phyloP scores from a whole-genome alignment of 92 coral and sea anemone genomes.

The Paragorgia papillata region DNA sequence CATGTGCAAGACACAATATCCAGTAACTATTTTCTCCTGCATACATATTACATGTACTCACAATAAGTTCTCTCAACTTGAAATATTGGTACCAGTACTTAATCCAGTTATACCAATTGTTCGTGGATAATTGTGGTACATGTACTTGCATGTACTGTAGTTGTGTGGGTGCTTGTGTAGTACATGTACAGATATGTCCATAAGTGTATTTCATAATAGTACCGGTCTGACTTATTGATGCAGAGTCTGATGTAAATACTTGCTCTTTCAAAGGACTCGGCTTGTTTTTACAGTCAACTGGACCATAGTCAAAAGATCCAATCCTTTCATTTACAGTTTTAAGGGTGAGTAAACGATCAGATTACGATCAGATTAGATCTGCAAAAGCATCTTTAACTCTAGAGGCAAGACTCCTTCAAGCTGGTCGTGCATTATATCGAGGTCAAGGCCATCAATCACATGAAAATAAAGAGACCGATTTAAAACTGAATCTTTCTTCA shows the following conservation, averaged over 20 bases:
- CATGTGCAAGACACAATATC: no score
- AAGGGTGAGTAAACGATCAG: not conserved
- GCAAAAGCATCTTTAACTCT: slow-evolving; percentile 14
- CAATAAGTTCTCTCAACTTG: no score
- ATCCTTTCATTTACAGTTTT: slow-evolving; percentile 8
- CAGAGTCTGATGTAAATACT: not conserved
- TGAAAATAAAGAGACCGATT: slow-evolving; percentile 4
- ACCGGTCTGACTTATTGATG: slow-evolving; percentile 23
- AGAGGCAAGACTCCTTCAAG: slow-evolving; percentile 1
- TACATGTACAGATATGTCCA: not conserved
- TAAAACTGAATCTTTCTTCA: not conserved
- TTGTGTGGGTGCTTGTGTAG: not conserved
- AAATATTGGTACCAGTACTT: no score
- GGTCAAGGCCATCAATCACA: no score
- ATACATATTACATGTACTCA: no score
- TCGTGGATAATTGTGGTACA: no score
- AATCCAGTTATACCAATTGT: no score
- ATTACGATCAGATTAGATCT: not conserved
- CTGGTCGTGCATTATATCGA: slow-evolving; percentile 21
- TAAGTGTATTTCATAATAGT: not conserved
- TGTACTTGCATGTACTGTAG: not conserved
- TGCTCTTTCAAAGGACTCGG: not conserved
- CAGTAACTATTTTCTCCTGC: no score
- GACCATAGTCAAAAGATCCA: slow-evolving; percentile 1
- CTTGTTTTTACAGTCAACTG: not conserved